Percentiles rank a stretch among this genome's conserved stretches.
Conservation (phyloP, 2,797 vertebrate species). For the Linurgus olivaceus region DNA sequence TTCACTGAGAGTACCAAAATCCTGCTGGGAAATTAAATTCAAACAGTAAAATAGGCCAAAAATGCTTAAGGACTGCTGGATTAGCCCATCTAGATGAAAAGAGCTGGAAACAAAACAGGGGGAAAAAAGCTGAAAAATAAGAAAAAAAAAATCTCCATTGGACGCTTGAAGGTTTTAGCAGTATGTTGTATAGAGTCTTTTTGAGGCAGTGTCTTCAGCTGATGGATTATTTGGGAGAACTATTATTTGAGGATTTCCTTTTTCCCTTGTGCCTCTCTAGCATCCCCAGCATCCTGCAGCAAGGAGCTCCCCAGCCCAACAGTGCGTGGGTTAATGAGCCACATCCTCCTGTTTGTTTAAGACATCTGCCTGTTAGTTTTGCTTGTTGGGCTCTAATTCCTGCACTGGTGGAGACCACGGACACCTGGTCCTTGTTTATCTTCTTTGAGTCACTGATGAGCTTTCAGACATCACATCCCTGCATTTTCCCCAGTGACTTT, state of each 20-base stretch:
- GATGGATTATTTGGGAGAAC: background rate
- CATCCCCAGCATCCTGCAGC: background rate
- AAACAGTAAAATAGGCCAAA: background rate
- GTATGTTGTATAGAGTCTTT: background rate
- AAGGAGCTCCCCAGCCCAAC: background rate
- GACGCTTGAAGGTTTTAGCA: background rate
- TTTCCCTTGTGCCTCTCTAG: background rate
- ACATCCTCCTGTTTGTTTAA: slow-evolving; percentile 25
- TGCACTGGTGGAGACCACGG: background rate
- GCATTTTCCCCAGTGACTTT: background rate
- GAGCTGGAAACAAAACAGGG: background rate
- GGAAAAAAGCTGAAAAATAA: background rate
- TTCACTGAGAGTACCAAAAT: background rate
- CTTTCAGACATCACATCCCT: background rate
- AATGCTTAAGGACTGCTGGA: background rate
- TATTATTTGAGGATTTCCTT: background rate
- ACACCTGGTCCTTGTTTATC: slow-evolving; percentile 47
- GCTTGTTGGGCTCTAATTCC: slow-evolving; percentile 27
- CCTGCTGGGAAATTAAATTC: slow-evolving; percentile 6
- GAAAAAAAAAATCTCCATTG: background rate
- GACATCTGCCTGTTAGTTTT: slow-evolving; percentile 43
- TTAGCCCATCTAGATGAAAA: background rate
- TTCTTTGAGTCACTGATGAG: background rate
- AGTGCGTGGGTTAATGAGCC: background rate
- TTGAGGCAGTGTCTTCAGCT: background rate